phyloP scores from a whole-genome alignment of 2,113 vertebrate genomes.

The Physeter macrocephalus region DNA sequence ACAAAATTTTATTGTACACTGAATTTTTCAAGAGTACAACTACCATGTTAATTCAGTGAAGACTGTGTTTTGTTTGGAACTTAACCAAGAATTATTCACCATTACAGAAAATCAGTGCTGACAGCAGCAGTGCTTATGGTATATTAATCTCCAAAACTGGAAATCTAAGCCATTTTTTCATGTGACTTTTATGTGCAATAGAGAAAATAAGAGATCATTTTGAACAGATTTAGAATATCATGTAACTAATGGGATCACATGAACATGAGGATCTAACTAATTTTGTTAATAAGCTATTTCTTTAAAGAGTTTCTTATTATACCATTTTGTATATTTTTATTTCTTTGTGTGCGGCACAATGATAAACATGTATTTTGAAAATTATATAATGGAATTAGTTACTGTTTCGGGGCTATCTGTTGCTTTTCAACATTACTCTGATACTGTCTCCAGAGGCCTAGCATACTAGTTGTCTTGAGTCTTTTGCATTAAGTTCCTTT shows the following conservation, averaged over 20 bases:
- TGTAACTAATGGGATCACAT: background rate
- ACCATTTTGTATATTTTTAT: background rate
- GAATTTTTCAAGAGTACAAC: background rate
- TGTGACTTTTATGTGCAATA: background rate
- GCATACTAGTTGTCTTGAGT: background rate
- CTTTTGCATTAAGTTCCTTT: background rate
- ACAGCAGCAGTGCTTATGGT: background rate
- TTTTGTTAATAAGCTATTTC: background rate
- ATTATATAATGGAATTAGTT: background rate
- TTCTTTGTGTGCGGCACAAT: background rate
- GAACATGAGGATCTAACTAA: background rate
- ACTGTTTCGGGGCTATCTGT: background rate
- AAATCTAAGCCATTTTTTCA: background rate
- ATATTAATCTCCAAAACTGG: background rate
- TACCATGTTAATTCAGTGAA: background rate
- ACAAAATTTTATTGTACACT: background rate
- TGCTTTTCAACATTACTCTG: background rate
- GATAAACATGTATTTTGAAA: background rate
- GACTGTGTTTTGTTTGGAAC: background rate
- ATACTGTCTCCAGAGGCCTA: background rate
- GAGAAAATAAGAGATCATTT: background rate
- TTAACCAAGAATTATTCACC: background rate
- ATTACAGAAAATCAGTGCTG: background rate
- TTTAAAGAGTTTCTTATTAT: background rate
- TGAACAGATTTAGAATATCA: background rate